phyloP scores from a whole-genome alignment of 2,113 vertebrate species.

The Argyrosomus japonicus region DNA sequence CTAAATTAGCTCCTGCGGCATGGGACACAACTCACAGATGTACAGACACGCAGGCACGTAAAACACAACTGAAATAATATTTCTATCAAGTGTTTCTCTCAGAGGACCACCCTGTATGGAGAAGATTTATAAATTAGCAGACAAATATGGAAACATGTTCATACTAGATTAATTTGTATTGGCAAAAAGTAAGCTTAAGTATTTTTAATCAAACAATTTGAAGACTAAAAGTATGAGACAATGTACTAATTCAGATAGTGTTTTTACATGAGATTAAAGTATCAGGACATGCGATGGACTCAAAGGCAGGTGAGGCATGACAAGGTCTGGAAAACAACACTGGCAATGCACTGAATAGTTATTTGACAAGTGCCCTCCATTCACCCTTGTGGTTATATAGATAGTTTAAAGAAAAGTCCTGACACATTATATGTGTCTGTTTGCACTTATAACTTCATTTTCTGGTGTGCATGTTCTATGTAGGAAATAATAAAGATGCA shows the following conservation, averaged over 20 bases:
- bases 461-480: not conserved
- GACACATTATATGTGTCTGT: not conserved
- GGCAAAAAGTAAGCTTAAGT: not conserved
- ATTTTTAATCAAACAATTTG: not conserved
- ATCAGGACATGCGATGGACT: not conserved
- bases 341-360: not conserved
- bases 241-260: not conserved
- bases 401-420: not conserved
- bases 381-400: not conserved
- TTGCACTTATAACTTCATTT: not conserved
- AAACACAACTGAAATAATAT: constrained; percentile 56
- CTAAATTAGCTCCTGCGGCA: constrained; percentile 34
- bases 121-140: not conserved
- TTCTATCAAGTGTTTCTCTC: constrained; percentile 6
- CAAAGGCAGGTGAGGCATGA: not conserved
- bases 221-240: not conserved
- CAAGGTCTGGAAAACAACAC: not conserved
- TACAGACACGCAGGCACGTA: constrained; percentile 23
- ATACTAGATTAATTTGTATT: not conserved
- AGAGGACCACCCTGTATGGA: constrained; percentile 33
- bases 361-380: not conserved
- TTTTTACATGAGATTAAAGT: not conserved
- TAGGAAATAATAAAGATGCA: too few species aligned
- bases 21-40: constrained; percentile 8
- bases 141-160: constrained; percentile 19